Base-by-base conservation (phyloP, 2,797 vertebrate species). In the Allenopithecus nigroviridis region DNA sequence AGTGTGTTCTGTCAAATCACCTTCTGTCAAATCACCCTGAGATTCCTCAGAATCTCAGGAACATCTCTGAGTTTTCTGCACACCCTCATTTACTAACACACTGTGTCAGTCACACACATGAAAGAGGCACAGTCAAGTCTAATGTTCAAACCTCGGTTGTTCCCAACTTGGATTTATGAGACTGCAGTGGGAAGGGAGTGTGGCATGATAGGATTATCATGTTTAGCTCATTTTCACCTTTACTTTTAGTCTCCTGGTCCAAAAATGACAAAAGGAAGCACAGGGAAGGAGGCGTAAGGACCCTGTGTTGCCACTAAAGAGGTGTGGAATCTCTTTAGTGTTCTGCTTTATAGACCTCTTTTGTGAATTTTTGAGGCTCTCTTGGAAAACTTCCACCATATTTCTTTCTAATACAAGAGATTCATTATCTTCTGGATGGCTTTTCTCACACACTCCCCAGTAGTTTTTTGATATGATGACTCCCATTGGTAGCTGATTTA, bases 201-300 rank as follows among this genome's bases (percentile, higher is more conserved):
- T 17, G 2, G 5, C 19, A 59, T 12, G 16, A 24, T 6, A 33
- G 22, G 28, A 90, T 94, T 64, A 74, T 74, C 8, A 2, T 79
- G 22, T 87, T 86, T 80, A 68, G 64, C 3, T 3, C 17, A 21
- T 8, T 92, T 26, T 36, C n/a, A 39, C 2, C 13, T 92, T 80
- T 16, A n/a, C n/a, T 26, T 95, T 90, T 36, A 90, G 48, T 3
- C 6, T 95, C 13, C 24, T 83, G 21, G 26, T 85, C 4, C 46
- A 21, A 74, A 28, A 83, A 75, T 50, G 17, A 7, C 30, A 91
- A 41, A 59, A 90, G 7, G 5, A 50, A 61, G 26, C 19, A 74
- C 43, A 78, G 4, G 2, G 2, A 50, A 61, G 74, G 2, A 72
- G 3, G 4, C 0, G 0, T 22, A n/a, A 46, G 46, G 16, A 53